These are phyloP conservation scores for Nebria salina DNA, from an alignment of 2,888 invertebrate species.

Conservation along the genomic window DNA sequence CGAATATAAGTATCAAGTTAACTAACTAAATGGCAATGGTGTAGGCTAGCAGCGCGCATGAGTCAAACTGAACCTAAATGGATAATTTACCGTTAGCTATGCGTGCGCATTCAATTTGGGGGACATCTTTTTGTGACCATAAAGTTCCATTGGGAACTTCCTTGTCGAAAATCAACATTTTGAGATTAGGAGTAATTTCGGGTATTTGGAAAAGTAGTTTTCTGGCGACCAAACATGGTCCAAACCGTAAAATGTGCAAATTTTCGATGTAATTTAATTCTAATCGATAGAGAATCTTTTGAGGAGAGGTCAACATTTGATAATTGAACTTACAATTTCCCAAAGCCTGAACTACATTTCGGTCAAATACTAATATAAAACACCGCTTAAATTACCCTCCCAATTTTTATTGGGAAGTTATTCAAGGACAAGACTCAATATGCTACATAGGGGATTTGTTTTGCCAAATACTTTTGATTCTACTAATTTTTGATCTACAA, in stretches of 20 bases:
- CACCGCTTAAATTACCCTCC: too few relatives aligned
- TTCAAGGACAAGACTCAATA: neutral
- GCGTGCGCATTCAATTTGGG: slow-evolving; percentile 1
- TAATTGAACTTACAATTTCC: too few relatives aligned
- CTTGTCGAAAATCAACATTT: neutral
- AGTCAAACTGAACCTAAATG: neutral
- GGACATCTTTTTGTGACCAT: neutral
- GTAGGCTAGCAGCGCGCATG: neutral
- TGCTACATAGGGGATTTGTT: neutral
- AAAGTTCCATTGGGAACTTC: neutral
- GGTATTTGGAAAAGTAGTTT: neutral
- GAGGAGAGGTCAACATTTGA: too few relatives aligned
- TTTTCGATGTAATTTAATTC: neutral
- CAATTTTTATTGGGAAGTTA: neutral
- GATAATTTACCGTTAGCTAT: neutral
- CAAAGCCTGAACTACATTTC: too few relatives aligned
- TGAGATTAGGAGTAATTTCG: neutral
- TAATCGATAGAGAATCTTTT: too few relatives aligned
- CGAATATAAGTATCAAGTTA: neutral
- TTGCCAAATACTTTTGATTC: too few relatives aligned
- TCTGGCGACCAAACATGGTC: neutral
- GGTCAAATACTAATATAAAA: too few relatives aligned
- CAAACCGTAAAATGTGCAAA: neutral
- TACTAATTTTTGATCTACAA: too few relatives aligned
- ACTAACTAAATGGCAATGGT: slow-evolving; percentile 21